Conservation (phyloP, 2,888 invertebrate genomes). For the Synergus umbraculus region DNA sequence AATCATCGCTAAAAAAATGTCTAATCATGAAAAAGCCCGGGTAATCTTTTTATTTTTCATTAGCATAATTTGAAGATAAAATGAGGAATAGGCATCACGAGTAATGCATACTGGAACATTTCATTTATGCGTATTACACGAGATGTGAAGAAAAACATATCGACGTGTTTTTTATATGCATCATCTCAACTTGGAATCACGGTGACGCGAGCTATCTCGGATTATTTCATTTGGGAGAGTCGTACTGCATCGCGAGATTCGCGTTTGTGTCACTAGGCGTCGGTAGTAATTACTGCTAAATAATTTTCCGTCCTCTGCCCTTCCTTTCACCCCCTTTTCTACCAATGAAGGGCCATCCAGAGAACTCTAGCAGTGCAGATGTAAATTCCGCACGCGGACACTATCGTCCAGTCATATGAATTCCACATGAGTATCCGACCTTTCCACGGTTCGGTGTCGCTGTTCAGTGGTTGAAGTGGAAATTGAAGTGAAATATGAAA, state of each 20-base stretch:
- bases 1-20: background rate
- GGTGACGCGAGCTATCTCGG: constrained; percentile 44
- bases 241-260: constrained; percentile 39
- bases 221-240: constrained; percentile 55
- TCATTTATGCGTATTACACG: background rate
- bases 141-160: constrained; percentile 28
- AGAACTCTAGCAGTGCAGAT: constrained; percentile 60
- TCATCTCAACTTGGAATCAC: constrained; percentile 28
- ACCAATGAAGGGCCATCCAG: constrained; percentile 61
- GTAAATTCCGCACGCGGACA: constrained; percentile 64
- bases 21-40: background rate
- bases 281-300: constrained; percentile 74
- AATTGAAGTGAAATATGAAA: constrained; percentile 75
- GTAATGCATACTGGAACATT: constrained; percentile 4
- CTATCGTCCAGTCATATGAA: constrained; percentile 69
- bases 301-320: constrained; percentile 65
- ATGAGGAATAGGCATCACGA: background rate
- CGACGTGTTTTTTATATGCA: constrained; percentile 11
- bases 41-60: background rate
- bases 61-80: constrained; percentile 27
- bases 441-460: constrained; percentile 63
- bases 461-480: constrained; percentile 71
- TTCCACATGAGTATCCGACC: constrained; percentile 72
- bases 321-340: constrained; percentile 52
- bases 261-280: constrained; percentile 63